Base-by-base conservation (phyloP, 1,140 invertebrate genomes). In the Papilio xuthus region DNA sequence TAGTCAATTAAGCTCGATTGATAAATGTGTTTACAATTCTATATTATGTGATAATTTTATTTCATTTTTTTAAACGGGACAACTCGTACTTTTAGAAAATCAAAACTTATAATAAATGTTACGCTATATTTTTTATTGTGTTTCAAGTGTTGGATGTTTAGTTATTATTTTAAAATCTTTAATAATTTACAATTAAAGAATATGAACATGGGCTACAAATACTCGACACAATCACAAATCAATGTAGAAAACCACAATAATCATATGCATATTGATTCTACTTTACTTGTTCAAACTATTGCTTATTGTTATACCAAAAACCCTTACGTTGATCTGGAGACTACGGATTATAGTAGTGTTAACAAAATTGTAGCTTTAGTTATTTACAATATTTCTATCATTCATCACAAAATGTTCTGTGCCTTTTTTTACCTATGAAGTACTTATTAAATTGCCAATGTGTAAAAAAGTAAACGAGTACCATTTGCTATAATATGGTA, bases 1-100 rank as follows among this genome's bases (percentile, higher is more conserved):
- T 63, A 63, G 74, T 73, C 56, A 76, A 63, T 76, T 63, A 63
- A 63, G 28, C 32, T 42, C 20, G 42, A 73, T 56, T 76, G 60
- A 28, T 67, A 67, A 67, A 60, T 60, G 56, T 67, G 60, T 67
- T 28, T 67, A 67, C 26, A 67, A 67, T 67, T 67, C 60, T 67
- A 32, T 67, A 20, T 10, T 60, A 67, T 67, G 60, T 67, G 60
- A 67, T 67, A 32, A 67, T 28, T 67, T 67, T 28, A 28, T 67
- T 67, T 67, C 13, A 67, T 67, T 28, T 12, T 28, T 28, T 67
- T 67, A 28, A 67, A 60, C 23, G 56, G 56, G 23, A 26, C 9
- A 26, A 60, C 56, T 26, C 13, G 60, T 67, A 67, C 32, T 0
- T 28, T 67, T 67, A 7, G 4, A 28, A 9, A 60, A 63, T 4